Base-by-base conservation (phyloP, 2,888 invertebrate species). In the Phorcus lineatus region DNA sequence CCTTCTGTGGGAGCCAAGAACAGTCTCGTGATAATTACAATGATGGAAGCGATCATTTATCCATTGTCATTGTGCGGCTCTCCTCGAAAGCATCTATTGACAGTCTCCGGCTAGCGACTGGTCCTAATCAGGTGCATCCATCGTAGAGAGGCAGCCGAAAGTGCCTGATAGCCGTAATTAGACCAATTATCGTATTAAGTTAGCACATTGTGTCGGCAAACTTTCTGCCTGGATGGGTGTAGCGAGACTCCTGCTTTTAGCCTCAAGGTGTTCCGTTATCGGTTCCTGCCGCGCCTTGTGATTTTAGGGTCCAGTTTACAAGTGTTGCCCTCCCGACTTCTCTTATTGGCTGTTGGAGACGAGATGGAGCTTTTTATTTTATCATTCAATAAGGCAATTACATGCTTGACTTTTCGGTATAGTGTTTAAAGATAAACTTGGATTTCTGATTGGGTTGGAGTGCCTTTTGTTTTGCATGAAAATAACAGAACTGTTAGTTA, bases 161-260 rank as follows among this genome's bases (percentile, higher is more conserved):
- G 70, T 9, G 13, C 70, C n/a, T 9, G 70, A 70, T 70, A 70
- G 70, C 70, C 40, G 40, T 40, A 70, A 70, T 70, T 70, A 70
- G 28, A 16, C 31, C 36, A 70, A 70, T 70, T 70, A 70, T 70
- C 28, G 70, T 70, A 70, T 70, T 70, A 70, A 36, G 70, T 70
- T 70, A 36, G 70, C 70, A 36, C 70, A 40, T 40, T 70, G 70
- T 70, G 40, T 70, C 70, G 36, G 28, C 70, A 70, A 70, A 70
- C 70, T 70, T 70, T 70, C 31, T 36, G 70, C 70, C 40, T 70
- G 70, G 36, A 40, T 19, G 70, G 70, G 36, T 70, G 70, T 17
- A 70, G 36, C 70, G 40, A 70, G 16, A 70, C 70, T 70, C 19
- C 17, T n/a, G 36, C 28, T 36, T 70, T 70, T 40, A 36, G 70